phyloP scores from a whole-genome alignment of 2,797 vertebrate species.

The Myioborus melanocephalus region DNA sequence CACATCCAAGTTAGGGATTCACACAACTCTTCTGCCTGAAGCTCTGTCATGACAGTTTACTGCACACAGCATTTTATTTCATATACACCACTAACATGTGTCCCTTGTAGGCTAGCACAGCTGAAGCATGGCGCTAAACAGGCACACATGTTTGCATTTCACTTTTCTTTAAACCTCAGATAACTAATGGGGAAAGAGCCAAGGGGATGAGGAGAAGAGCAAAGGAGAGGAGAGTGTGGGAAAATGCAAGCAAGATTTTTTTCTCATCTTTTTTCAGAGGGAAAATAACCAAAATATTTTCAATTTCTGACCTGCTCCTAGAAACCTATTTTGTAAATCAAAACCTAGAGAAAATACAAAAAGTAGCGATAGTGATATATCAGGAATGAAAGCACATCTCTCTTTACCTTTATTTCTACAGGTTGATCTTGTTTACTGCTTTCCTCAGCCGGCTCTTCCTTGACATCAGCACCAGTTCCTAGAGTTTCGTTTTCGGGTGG shows the following conservation, averaged over 20 bases:
- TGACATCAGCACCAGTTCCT: neutral
- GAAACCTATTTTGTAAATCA: neutral
- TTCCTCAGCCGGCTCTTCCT: constrained; percentile 55
- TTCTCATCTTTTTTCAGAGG: neutral
- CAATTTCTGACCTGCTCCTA: neutral
- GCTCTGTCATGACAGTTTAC: neutral
- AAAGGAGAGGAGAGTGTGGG: neutral
- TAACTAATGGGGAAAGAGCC: neutral
- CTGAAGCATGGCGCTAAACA: neutral
- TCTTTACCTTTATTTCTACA: constrained; percentile 72
- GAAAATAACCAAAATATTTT: neutral
- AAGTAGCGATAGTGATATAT: too few relatives aligned
- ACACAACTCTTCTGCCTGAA: neutral
- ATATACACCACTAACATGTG: neutral
- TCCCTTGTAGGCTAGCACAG: neutral
- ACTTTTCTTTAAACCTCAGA: neutral
- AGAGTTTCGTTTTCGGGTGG: neutral
- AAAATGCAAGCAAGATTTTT: neutral
- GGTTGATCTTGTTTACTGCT: constrained; percentile 39
- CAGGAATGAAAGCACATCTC: neutral
- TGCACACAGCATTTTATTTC: neutral
- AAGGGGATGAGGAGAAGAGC: neutral
- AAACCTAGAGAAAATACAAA: neutral
- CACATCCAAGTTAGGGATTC: neutral
- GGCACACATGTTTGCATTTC: neutral